A percentile compares a stretch with the other conserved stretches of the same genome.
Conservation (phyloP, 2,888 invertebrate genomes). For the Leistus spinibarbis region DNA sequence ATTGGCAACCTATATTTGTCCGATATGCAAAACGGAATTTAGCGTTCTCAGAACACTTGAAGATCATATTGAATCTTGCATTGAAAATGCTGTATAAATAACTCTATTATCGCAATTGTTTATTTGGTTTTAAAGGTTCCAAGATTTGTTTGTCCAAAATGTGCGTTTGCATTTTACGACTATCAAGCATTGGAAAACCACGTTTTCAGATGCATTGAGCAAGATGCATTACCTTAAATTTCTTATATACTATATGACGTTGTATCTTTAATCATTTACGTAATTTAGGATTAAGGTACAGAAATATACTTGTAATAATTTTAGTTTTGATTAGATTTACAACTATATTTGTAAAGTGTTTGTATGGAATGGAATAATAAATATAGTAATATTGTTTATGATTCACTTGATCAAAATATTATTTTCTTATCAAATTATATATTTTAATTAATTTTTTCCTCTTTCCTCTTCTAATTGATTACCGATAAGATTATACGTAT, state of each 20-base stretch:
- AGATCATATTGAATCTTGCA: conserved; percentile 56
- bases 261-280: background rate
- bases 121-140: conserved; percentile 10
- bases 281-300: no score
- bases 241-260: background rate
- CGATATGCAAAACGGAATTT: conserved; percentile 63
- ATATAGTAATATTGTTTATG: no score
- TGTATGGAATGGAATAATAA: background rate
- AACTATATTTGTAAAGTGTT: background rate
- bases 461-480: no score
- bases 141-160: conserved; percentile 45
- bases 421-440: no score
- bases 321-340: background rate
- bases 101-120: background rate
- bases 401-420: no score
- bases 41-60: conserved; percentile 61
- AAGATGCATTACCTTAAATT: conserved; percentile 43
- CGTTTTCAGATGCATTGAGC: conserved; percentile 46
- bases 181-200: conserved; percentile 47
- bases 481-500: no score
- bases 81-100: conserved; percentile 9
- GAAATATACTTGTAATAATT: background rate
- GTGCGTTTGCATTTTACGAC: conserved; percentile 44
- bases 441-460: no score
- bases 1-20: conserved; percentile 58